Percentiles rank a stretch among this genome's conserved stretches.
phyloP scores from a whole-genome alignment of 2,113 vertebrate genomes.

The Cynopterus brachyotis region DNA sequence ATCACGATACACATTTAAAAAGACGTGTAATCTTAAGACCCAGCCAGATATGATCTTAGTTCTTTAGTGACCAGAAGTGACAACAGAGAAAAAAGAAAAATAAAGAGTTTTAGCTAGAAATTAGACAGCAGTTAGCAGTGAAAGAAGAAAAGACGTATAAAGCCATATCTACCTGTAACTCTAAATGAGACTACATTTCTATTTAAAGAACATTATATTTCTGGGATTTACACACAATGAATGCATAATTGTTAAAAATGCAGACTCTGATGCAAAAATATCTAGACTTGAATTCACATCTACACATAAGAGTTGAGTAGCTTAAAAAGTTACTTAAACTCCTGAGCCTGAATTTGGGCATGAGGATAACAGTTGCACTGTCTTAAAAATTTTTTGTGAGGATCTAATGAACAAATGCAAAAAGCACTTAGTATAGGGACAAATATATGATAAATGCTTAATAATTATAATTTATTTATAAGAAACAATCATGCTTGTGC shows the following conservation, averaged over 20 bases:
- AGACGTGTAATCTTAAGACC: background rate
- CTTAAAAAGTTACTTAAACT: background rate
- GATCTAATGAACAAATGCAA: background rate
- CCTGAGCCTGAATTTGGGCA: background rate
- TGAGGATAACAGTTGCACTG: background rate
- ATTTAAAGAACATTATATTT: background rate
- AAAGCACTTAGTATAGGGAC: background rate
- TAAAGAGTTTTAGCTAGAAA: background rate
- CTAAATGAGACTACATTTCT: background rate
- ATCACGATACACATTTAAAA: background rate
- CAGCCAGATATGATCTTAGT: background rate
- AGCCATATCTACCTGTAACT: background rate
- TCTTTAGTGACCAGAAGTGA: background rate
- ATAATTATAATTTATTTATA: background rate
- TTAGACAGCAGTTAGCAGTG: background rate
- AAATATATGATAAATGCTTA: background rate
- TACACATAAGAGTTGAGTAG: background rate
- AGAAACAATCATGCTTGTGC: background rate
- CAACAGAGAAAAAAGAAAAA: background rate
- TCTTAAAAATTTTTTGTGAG: background rate
- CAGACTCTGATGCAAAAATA: background rate
- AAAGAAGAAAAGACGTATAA: background rate
- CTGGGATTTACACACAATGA: background rate
- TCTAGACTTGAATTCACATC: background rate
- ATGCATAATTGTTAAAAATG: background rate